phyloP scores from a whole-genome alignment of 2,888 invertebrate species.

The Artemia sinica region DNA sequence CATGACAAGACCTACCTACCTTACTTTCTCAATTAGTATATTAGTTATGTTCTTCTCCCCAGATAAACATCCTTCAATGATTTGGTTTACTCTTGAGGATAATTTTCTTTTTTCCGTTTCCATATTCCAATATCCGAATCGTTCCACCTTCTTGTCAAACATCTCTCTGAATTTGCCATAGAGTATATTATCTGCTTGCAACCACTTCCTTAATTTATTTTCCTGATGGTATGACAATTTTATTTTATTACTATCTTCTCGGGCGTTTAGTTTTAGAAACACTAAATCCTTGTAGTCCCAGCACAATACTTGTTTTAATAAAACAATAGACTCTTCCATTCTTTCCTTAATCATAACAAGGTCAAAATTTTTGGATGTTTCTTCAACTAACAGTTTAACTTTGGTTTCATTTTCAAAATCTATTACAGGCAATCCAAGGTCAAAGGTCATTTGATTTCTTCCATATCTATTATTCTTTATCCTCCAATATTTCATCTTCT shows the following conservation, averaged over 20 bases:
- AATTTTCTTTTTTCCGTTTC: neutral
- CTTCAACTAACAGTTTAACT: neutral
- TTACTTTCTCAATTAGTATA: too few relatives aligned
- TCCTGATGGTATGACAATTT: neutral
- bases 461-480: neutral
- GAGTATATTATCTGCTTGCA: neutral
- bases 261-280: neutral
- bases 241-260: neutral
- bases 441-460: neutral
- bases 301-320: slow-evolving; percentile 5
- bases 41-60: too few relatives aligned
- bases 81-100: neutral
- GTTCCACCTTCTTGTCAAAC: slow-evolving; percentile 2
- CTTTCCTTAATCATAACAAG: slow-evolving; percentile 8
- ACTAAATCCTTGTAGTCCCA: neutral
- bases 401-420: neutral
- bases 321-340: slow-evolving; percentile 3
- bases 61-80: neutral
- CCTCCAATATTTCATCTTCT: too few relatives aligned
- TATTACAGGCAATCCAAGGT: neutral
- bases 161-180: neutral
- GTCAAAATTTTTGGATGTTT: neutral
- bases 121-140: neutral
- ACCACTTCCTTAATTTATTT: neutral
- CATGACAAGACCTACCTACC: too few relatives aligned